Evolutionary conservation across 2,797 vertebrate species (phyloP), one percentile per base, ranked within the genome.

Genomic region (Sarcoramphus papa): DNA sequence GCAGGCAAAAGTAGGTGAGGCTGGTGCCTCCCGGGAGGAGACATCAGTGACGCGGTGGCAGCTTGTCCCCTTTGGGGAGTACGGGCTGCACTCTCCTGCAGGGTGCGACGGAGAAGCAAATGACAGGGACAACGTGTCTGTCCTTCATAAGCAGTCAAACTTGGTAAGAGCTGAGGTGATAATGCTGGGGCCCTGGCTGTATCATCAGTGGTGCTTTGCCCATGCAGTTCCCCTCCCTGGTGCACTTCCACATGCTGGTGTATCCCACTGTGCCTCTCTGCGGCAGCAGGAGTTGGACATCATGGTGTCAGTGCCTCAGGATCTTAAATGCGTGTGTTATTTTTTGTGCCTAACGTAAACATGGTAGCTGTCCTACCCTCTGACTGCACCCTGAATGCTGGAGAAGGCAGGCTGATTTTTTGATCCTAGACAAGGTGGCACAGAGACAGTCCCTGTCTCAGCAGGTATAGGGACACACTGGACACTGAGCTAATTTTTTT

Each of bases 101-200:
- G 64, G 35, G 28, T 1, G 0, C 0, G 0, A 35, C 11, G 54
- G 77, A 72, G 50, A 20, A 91, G 25, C 50, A 22, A 65, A 24
- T 65, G 73, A 70, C 84, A 86, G 60, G 56, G 43, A 70, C 69
- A 47, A 22, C 77, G 53, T 24, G n/a, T 25, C 65, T 47, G 45
- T 67, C 56, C 53, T 28, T 51, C n/a, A 27, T 48, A 60, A 50
- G 27, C 63, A 56, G 57, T 43, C n/a, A 43, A 33, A 48, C 40
- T 45, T 40, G 18, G 40, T 31, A 77, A 64, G 24, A 56, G 13
- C 60, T 24, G 37, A 80, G 64, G 20, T n/a, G 31, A 17, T 17
- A 37, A 17, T 2, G 2, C 57, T 35, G 45, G 7, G 24, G 15
- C 18, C 11, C 18, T n/a, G 33, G 18, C 28, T 15, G 1, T 51